phyloP scores from a whole-genome alignment of 2,888 invertebrate genomes.

The Temnothorax unifasciatus region DNA sequence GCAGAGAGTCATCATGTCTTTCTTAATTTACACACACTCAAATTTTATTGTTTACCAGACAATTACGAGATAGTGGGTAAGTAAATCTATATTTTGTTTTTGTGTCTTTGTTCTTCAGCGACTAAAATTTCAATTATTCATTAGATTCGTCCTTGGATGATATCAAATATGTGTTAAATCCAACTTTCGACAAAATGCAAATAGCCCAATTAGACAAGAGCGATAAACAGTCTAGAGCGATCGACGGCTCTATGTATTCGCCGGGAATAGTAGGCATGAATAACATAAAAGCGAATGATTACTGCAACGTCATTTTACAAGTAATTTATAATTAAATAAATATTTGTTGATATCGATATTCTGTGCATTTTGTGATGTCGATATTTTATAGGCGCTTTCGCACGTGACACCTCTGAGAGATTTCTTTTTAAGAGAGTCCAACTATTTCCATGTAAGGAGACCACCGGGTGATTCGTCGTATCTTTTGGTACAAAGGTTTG shows the following conservation, averaged over 20 bases:
- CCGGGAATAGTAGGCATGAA: conserved; percentile 99
- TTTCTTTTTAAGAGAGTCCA: conserved; percentile 97
- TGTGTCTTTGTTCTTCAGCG: neutral
- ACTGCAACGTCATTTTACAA: conserved; percentile 99
- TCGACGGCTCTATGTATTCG: conserved; percentile 98
- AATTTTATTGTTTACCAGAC: conserved; percentile 99
- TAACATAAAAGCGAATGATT: conserved; percentile 99
- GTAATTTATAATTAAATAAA: conserved; percentile 86
- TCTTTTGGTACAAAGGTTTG: conserved; percentile 96
- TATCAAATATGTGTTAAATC: conserved; percentile 99
- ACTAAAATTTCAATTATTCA: conserved; percentile 2
- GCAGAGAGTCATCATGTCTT: conserved; percentile 99
- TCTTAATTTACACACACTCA: conserved; percentile 97
- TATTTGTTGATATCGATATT: neutral
- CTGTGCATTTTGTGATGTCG: conserved; percentile 36
- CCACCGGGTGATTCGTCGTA: conserved; percentile 98
- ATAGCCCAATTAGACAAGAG: conserved; percentile 93
- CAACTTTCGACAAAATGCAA: conserved; percentile 95
- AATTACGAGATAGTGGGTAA: conserved; percentile 99
- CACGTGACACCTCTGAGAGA: conserved; percentile 98
- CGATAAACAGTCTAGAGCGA: conserved; percentile 96
- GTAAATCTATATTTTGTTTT: conserved; percentile 56
- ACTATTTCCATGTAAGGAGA: conserved; percentile 94
- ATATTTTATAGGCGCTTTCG: conserved; percentile 92
- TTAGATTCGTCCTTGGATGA: conserved; percentile 98